Evolutionary conservation across 2,888 invertebrate genomes (phyloP).

Genomic region (Teleogryllus oceanicus): DNA sequence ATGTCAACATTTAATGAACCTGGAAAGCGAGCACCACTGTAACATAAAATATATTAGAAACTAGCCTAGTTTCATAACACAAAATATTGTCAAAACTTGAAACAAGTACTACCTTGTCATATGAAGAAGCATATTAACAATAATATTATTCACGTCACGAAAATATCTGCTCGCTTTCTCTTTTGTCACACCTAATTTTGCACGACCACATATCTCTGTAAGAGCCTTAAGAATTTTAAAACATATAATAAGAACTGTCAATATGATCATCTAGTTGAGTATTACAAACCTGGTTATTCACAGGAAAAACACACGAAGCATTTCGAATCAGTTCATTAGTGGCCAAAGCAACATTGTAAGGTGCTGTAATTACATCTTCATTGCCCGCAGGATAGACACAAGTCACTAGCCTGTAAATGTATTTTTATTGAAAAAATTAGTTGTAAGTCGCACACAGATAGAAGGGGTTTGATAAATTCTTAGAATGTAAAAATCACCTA

Average conservation of each 20-base stretch:
- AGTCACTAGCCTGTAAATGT: constrained; percentile 49
- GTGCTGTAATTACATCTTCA: constrained; percentile 56
- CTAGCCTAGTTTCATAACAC: not conserved
- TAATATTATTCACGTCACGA: constrained; percentile 55
- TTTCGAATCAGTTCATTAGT: constrained; percentile 50
- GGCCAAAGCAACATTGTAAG: constrained; percentile 54
- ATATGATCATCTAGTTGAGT: not conserved
- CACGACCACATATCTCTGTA: constrained; percentile 49
- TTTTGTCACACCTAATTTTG: constrained; percentile 45
- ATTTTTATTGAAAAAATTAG: not conserved
- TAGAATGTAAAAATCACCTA: not conserved
- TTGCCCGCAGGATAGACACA: constrained; percentile 54
- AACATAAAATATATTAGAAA: constrained; percentile 35
- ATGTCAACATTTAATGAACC: constrained; percentile 56
- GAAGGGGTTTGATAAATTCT: not conserved
- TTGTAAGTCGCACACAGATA: not conserved
- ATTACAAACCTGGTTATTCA: constrained; percentile 49
- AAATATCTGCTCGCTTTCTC: constrained; percentile 50
- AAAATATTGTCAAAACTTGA: not conserved
- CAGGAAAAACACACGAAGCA: constrained; percentile 55
- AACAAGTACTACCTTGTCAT: constrained; percentile 50
- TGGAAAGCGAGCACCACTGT: constrained; percentile 55
- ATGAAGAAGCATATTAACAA: constrained; percentile 55
- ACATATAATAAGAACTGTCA: not conserved
- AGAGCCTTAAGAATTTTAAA: constrained; percentile 44